Percentiles rank a stretch among this genome's conserved stretches.
phyloP scores from a whole-genome alignment of 2,888 invertebrate genomes.

The Sisyra terminalis region DNA sequence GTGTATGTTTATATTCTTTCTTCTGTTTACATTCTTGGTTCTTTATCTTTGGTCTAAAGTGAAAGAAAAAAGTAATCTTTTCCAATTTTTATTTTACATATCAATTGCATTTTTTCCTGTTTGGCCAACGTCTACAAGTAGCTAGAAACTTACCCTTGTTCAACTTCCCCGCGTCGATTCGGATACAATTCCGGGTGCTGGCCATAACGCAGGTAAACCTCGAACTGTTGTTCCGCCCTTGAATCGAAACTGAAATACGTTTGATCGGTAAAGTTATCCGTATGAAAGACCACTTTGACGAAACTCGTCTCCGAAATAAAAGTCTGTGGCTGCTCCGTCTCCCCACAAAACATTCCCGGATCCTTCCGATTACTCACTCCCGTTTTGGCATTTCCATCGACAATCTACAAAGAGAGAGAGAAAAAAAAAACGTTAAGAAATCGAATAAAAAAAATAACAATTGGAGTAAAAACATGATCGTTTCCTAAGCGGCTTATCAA shows the following conservation, averaged over 20 bases:
- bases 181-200: constrained; percentile 88
- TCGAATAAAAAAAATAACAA: not conserved
- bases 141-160: constrained; percentile 54
- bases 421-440: not conserved
- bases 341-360: constrained; percentile 83
- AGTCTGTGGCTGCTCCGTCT: constrained; percentile 84
- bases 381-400: constrained; percentile 80
- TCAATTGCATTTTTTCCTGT: too few species aligned
- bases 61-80: too few species aligned
- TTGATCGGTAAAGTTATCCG: constrained; percentile 87
- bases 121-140: too few species aligned
- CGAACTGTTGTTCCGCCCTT: constrained; percentile 79
- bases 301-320: constrained; percentile 91
- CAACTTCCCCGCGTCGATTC: constrained; percentile 74
- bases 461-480: not conserved
- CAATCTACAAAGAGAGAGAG: constrained; percentile 45
- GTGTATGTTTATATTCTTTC: too few species aligned
- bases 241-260: constrained; percentile 76
- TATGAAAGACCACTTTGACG: constrained; percentile 80
- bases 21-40: too few species aligned
- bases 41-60: too few species aligned
- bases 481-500: not conserved
- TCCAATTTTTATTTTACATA: too few species aligned
- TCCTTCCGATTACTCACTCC: constrained; percentile 77
- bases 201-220: constrained; percentile 80